Evolutionary conservation across 2,113 vertebrate genomes (phyloP), one percentile per base, ranked within the genome.

Genomic region (Sitta europaea): DNA sequence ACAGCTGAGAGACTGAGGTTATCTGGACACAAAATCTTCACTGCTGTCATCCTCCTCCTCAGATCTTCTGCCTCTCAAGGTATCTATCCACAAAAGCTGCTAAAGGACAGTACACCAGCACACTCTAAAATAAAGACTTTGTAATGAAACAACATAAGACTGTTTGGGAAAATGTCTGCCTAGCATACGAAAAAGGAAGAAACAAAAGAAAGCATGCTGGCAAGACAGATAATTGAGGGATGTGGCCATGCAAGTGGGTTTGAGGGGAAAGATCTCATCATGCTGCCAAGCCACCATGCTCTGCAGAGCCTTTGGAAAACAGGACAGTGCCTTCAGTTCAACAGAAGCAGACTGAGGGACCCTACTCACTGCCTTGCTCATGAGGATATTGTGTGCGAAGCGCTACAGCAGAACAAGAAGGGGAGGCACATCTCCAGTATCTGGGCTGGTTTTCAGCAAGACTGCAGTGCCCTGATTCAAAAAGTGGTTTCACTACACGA

Each of bases 241-340:
- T 3, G 1, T 25, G 22, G 5, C 4, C 75, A 2, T 73, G 50
- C 14, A 63, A 70, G 4, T 28, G 17, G 18, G 10, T 55, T 66
- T 75, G 67, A 70, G 19, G 33, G 24, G 5, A 66, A 14, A 54
- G 3, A 8, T 58, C 12, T 74, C 36, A 24, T 27, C 29, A 9
- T 9, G 18, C 8, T 47, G 33, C 18, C 33, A n/a, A 77, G 16
- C 0, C 6, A 75, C 9, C 13, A 12, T 1, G 0, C 16, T 42
- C 43, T 81, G 29, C 42, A 40, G 15, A 81, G 42, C 11, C 47
- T 71, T 72, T 43, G 42, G 35, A 67, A 57, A 43, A 3, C 11
- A 67, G 10, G 12, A 51, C 31, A 59, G 29, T 43, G 29, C 21
- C 55, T 67, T 51, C 35, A 14, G 38, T 7, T 10, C 50, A 35